Base-by-base conservation (phyloP, 2,888 invertebrate genomes). In the Ditula angustiorana region DNA sequence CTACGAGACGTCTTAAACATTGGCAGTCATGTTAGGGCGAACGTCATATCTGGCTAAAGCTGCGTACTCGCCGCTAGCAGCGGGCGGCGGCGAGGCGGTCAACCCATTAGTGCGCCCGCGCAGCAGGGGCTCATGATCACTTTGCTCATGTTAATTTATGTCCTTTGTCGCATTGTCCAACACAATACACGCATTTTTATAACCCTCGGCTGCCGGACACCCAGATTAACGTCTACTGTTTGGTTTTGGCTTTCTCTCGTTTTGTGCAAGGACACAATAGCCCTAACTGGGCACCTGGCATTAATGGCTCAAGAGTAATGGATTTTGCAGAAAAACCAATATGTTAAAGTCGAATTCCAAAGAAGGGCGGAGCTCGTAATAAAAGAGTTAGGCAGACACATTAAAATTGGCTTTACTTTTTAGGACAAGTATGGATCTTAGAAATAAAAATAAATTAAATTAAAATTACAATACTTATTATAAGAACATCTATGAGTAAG, bases 111-210 rank as follows among this genome's bases (percentile, higher is more conserved):
- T 76, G 75, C 68, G 77, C 67, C 44, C 47, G 73, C 87, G 69
- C 92, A 69, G 77, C 92, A 85, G 92, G 90, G 80, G 86, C 82
- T 89, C 90, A 87, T 90, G 90, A 92, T 92, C 91, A 91, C 90
- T 89, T 86, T 85, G 88, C 90, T 87, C 83, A 85, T 85, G 87
- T 88, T 92, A 92, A 92, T 92, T 92, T 92, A 92, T 92, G 92
- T 92, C 83, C 86, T 91, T 91, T 92, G 92, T 90, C 76, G 85
- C 83, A 78, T 91, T 92, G 90, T 92, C 79, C 85, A 74, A 57
- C 67, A 89, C 88, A 89, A 89, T 83, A 68, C 82, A 58, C 73
- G 70, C 83, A 87, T 89, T 92, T 79, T 92, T 92, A 90, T 89
- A 89, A 85, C 80, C 73, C 83, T 86, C 82, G 81, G 83, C 87